These are phyloP conservation scores for Sisyra nigra DNA, from an alignment of 2,888 invertebrate genomes.

Conservation along the genomic window DNA sequence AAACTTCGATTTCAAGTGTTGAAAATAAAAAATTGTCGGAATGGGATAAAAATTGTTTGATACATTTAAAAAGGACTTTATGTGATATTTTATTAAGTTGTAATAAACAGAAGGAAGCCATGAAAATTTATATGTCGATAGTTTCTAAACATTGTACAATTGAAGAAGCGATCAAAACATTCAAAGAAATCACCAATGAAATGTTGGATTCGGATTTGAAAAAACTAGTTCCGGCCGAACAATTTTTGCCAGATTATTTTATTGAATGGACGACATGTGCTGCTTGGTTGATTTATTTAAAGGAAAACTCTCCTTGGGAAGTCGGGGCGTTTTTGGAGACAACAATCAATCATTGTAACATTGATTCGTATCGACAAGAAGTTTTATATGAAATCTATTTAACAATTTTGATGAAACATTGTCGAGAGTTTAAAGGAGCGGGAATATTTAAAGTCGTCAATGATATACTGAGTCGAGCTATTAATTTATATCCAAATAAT, in stretches of 20 bases:
- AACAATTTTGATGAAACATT: conserved; percentile 23
- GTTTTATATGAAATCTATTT: conserved; percentile 28
- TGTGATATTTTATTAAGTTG: conserved; percentile 16
- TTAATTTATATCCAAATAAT: conserved; percentile 35
- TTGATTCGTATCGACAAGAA: conserved; percentile 23
- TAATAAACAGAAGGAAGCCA: neutral
- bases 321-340: conserved; percentile 24
- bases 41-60: conserved; percentile 23
- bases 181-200: conserved; percentile 20
- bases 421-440: conserved; percentile 20
- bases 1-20: conserved; percentile 28
- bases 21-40: conserved; percentile 17
- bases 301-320: conserved; percentile 21
- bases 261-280: conserved; percentile 36
- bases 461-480: conserved; percentile 24
- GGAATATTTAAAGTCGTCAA: conserved; percentile 26
- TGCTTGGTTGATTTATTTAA: conserved; percentile 31
- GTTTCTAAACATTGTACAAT: conserved; percentile 17
- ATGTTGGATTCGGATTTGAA: conserved; percentile 16
- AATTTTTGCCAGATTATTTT: conserved; percentile 32
- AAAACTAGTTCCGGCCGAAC: conserved; percentile 18
- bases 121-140: conserved; percentile 5
- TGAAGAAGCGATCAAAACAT: conserved; percentile 20
- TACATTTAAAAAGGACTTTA: conserved; percentile 24
- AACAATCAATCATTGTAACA: conserved; percentile 12